Evolutionary conservation across 53 echinoderm and acorn worm genomes (phyloP), one percentile per base, ranked within the genome.

Genomic region (Echinarachnius parma): DNA sequence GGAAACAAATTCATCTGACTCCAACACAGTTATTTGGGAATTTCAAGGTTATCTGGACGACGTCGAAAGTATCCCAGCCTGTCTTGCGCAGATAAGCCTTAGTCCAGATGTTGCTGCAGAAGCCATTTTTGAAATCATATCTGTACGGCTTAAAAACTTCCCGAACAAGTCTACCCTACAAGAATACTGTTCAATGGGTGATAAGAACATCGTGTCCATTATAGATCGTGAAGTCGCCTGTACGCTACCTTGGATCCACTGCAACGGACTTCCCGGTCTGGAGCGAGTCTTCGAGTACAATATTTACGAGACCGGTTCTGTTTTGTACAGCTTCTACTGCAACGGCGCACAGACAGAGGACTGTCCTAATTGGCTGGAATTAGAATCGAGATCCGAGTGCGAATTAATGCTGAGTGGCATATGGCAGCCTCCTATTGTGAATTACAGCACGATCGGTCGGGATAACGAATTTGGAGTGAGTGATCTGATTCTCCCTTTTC

Each of bases 271-370:
- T 25, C 4, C 9, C 15, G 57, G 37, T 14, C 30, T 62, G 3
- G 44, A 55, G 9, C 24, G 25, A 9, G 0, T 19, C 2, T 57
- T n/a, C 4, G 28, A 37, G 22, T 56, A 25, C 34, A 54, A 42
- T 5, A 14, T 72, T 5, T 23, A 2, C 15, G 9, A 54, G 10
- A 0, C 2, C 1, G 28, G 28, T 3, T 57, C 74, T 5, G 57
- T 72, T 26, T 28, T 72, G 10, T 56, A 36, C 44, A 72, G 57
- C 30, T 56, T 72, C n/a, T 56, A 35, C 42, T 72, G 74, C 34
- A n/a, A n/a, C n/a, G n/a, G n/a, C n/a, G n/a, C n/a, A n/a, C n/a
- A n/a, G n/a, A n/a, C n/a, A n/a, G n/a, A n/a, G n/a, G n/a, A n/a
- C n/a, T n/a, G n/a, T n/a, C n/a, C n/a, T n/a, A n/a, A n/a, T n/a